Evolutionary conservation across 2,797 vertebrate genomes (phyloP), one percentile per base, ranked within the genome.

Genomic region (Alauda arvensis): DNA sequence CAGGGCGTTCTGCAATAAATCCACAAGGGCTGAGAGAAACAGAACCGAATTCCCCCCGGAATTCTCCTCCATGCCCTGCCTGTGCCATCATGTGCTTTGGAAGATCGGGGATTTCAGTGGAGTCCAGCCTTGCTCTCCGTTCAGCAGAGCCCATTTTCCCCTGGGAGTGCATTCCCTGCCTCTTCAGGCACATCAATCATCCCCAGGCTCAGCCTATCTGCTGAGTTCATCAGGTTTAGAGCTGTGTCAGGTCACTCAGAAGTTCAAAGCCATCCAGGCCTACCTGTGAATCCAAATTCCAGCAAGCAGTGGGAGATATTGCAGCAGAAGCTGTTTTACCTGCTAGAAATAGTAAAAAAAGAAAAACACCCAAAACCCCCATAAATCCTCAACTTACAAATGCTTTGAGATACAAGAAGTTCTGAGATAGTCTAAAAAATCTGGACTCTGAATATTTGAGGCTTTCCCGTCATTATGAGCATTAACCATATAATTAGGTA

Each of bases 401-500:
- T 75, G 29, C 89, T 40, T 69, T 71, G 55, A 85, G 83, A 78
- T 67, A 67, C 20, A 37, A 68, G 62, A 28, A n/a, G 9, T 57
- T 89, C 42, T 77, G 88, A 80, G 76, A 65, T 15, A 52, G 31
- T 33, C n/a, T 82, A 57, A 84, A 87, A 79, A 71, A 37, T 34
- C 84, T 75, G 56, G 45, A 83, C 89, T 69, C 72, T 48, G 55
- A 85, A 39, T 77, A 65, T 87, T 77, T 67, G 60, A 88, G 82
- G 76, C 74, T 92, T 91, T 92, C 72, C 92, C 76, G 63, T 88
- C 76, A 77, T 94, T 92, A 63, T 31, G 85, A 85, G 60, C 18
- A 85, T 90, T 92, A 93, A 71, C 72, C 66, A 49, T 90, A 77
- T 94, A 90, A 94, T 93, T 93, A 92, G 69, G 72, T 81, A 91